Conservation (phyloP, 1,140 invertebrate genomes). For the Daktulosphaira vitifoliae region DNA sequence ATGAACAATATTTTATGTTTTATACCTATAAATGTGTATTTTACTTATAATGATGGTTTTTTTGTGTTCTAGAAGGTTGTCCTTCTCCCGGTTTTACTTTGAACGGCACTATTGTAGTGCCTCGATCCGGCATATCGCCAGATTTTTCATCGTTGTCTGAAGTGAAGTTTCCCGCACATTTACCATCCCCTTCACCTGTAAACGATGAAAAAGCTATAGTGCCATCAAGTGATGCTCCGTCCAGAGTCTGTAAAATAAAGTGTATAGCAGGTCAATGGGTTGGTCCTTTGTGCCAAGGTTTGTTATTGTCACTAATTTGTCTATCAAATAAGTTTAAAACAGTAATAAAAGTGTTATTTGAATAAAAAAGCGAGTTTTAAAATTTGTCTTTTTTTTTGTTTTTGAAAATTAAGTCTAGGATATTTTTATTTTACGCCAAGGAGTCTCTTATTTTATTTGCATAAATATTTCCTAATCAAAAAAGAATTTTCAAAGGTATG, state of each 20-base stretch:
- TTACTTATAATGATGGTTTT: background rate
- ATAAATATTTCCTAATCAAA: too few species aligned
- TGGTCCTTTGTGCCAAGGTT: slow-evolving; percentile 58
- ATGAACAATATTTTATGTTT: too few species aligned
- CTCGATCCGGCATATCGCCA: slow-evolving; percentile 36
- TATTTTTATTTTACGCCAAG: too few species aligned
- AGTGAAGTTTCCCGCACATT: slow-evolving; percentile 54
- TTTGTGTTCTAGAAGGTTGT: slow-evolving; percentile 34
- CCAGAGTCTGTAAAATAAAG: slow-evolving; percentile 67
- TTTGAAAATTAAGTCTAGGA: too few species aligned
- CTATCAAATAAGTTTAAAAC: too few species aligned
- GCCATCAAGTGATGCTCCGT: slow-evolving; percentile 50
- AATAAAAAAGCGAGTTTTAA: too few species aligned
- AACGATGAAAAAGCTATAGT: slow-evolving; percentile 47
- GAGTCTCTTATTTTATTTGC: too few species aligned
- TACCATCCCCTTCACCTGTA: slow-evolving; percentile 30
- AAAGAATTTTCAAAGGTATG: too few species aligned
- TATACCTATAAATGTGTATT: too few species aligned
- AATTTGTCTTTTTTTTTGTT: too few species aligned
- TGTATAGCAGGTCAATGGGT: slow-evolving; percentile 72
- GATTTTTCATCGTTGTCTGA: slow-evolving; percentile 45
- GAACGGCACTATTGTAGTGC: slow-evolving; percentile 37
- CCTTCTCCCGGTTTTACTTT: slow-evolving; percentile 37
- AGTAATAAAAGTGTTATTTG: too few species aligned
- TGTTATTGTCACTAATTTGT: slow-evolving; percentile 19